Evolutionary conservation across 2,888 invertebrate genomes (phyloP).

Genomic region (Eustalomyia histrio): DNA sequence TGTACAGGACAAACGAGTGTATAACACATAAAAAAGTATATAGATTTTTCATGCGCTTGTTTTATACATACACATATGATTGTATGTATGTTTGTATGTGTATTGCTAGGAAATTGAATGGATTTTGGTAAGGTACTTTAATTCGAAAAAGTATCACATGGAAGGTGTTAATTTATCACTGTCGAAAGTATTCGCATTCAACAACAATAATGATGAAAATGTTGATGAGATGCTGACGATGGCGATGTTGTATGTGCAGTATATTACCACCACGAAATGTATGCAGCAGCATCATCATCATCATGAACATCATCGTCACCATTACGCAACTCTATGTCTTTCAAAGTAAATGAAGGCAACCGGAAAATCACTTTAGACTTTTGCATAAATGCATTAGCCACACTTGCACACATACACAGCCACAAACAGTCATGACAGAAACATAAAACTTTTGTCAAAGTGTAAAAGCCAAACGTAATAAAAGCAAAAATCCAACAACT

Average conservation of each 20-base stretch:
- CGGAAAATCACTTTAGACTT: constrained; percentile 64
- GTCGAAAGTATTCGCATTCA: constrained; percentile 40
- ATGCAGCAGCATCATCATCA: constrained; percentile 46
- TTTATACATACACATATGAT: no score
- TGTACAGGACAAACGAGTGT: constrained; percentile 28
- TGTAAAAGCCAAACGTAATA: constrained; percentile 57
- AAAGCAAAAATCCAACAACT: neutral
- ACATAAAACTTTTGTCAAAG: constrained; percentile 33
- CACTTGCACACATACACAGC: constrained; percentile 20
- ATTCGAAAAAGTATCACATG: constrained; percentile 46
- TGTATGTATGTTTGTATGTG: neutral
- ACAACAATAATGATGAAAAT: constrained; percentile 38
- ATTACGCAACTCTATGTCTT: constrained; percentile 53
- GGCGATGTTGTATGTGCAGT: constrained; percentile 27
- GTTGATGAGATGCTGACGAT: constrained; percentile 16
- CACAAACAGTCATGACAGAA: constrained; percentile 6
- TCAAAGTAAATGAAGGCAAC: constrained; percentile 58
- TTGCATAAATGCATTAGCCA: constrained; percentile 62
- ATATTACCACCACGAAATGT: constrained; percentile 32
- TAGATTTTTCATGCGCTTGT: constrained; percentile 22
- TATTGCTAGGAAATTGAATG: constrained; percentile 36
- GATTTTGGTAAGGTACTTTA: constrained; percentile 45
- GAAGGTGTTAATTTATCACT: constrained; percentile 64
- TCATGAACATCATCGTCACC: constrained; percentile 28
- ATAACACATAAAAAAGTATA: constrained; percentile 18